A percentile compares a stretch with the other conserved stretches of the same genome.
phyloP scores from a whole-genome alignment of 2,888 invertebrate species.

The Cistogaster globosa region DNA sequence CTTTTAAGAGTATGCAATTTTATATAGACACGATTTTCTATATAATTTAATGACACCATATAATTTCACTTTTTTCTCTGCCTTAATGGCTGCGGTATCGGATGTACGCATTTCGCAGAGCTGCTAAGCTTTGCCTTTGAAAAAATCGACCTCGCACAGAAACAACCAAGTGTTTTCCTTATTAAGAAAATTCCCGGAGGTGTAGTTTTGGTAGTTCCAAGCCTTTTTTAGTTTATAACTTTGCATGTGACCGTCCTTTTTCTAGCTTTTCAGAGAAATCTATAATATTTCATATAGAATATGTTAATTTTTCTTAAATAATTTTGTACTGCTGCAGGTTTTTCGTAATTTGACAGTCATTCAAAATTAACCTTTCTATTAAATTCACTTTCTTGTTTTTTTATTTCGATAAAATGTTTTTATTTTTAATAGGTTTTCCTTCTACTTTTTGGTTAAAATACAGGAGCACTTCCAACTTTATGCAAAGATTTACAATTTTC shows the following conservation, averaged over 20 bases:
- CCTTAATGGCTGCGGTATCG: constrained; percentile 56
- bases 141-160: constrained; percentile 31
- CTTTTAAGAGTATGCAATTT: constrained; percentile 2
- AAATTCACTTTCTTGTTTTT: neutral
- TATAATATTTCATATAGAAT: constrained; percentile 37
- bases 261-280: constrained; percentile 22
- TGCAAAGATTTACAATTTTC: constrained; percentile 73
- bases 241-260: neutral
- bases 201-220: neutral
- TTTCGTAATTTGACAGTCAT: constrained; percentile 46
- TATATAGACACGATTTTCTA: constrained; percentile 44
- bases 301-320: constrained; percentile 39
- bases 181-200: neutral
- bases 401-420: constrained; percentile 10
- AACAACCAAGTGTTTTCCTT: constrained; percentile 2
- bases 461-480: constrained; percentile 52
- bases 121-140: constrained; percentile 56
- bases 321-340: constrained; percentile 30
- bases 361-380: constrained; percentile 18
- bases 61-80: constrained; percentile 66
- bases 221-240: neutral
- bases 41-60: constrained; percentile 35
- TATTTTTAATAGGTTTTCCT: constrained; percentile 26
- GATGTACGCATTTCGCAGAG: constrained; percentile 62
- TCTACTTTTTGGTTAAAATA: constrained; percentile 58